Evolutionary conservation across 2,888 invertebrate genomes (phyloP), one percentile per base, ranked within the genome.

Genomic region (Crioceris asparagi): DNA sequence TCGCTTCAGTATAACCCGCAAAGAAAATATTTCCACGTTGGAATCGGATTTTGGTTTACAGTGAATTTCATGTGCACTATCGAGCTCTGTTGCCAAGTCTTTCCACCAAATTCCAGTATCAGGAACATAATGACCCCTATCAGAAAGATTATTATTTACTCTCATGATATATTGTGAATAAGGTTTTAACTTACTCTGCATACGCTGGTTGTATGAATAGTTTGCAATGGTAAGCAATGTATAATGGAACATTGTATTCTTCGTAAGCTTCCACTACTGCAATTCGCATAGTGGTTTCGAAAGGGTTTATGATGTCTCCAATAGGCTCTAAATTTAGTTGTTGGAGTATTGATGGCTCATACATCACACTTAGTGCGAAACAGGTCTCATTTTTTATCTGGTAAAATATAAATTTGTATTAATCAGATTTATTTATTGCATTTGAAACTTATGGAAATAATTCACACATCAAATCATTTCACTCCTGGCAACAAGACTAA

Each of bases 171-270:
- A 12, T 25, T n/a, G n/a, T n/a, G n/a, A n/a, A n/a, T n/a, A n/a
- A n/a, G 14, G 19, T 8, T 11, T 15, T 35, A 38, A 69, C 77
- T 74, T 57, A 83, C 83, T 78, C 79, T 30, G 76, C 72, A 53
- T 81, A 77, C 4, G 79, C 74, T 4, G 86, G 86, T 54, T 79
- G 71, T 25, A 85, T 62, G 58, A 77, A 80, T 36, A 88, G 65
- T 46, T 79, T 77, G 62, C 83, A 84, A 55, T 87, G 83, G 54
- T 85, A 86, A 2, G 86, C 85, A 34, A 86, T 75, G 53, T 77
- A 77, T 27, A 87, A 65, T 1, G 88, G 87, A 17, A 87, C 75
- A 50, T 79, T 77, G 59, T 77, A 85, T 0, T 73, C 72, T 51
- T 83, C 79, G 47, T 79, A 77, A 0, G 85, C 80, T 38, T 81